Evolutionary conservation across 2,113 vertebrate genomes (phyloP).

Genomic region (Corythoichthys intestinalis): DNA sequence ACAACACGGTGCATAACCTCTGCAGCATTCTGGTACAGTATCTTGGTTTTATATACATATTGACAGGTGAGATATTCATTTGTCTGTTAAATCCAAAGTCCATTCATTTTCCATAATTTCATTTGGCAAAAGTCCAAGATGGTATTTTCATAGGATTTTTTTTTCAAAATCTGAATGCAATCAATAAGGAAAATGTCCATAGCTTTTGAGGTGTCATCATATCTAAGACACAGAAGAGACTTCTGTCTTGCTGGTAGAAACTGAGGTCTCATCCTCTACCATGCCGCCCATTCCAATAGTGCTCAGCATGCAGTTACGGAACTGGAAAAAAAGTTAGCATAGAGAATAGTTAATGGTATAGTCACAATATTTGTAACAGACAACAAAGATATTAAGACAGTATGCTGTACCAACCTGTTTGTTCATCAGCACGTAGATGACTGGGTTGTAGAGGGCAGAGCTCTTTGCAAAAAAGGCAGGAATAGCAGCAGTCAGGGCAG

Average conservation of each 20-base stretch:
- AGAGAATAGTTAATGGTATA: background rate
- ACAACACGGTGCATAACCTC: conserved; percentile 12
- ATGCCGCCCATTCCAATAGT: conserved; percentile 77
- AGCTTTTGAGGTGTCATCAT: conserved; percentile 6
- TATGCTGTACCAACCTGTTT: conserved; percentile 71
- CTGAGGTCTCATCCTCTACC: conserved; percentile 76
- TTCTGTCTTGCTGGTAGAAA: conserved; percentile 80
- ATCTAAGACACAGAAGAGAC: conserved; percentile 75
- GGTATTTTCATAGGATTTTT: conserved; percentile 12
- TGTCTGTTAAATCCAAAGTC: conserved; percentile 16
- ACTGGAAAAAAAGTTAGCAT: conserved; percentile 57
- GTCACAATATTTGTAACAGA: background rate
- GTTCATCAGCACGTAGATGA: conserved; percentile 74
- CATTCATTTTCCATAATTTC: conserved; percentile 29
- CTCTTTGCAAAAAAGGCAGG: conserved; percentile 82
- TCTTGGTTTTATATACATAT: conserved; percentile 16
- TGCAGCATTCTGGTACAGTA: conserved; percentile 11
- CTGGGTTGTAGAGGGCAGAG: conserved; percentile 73
- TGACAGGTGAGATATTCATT: conserved; percentile 25
- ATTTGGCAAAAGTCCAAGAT: conserved; percentile 31
- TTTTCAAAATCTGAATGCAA: conserved; percentile 23
- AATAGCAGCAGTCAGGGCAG: conserved; percentile 64
- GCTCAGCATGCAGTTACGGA: conserved; percentile 81
- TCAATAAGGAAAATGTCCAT: conserved; percentile 6
- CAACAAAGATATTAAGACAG: background rate